A percentile compares a stretch with the other conserved stretches of the same genome.
phyloP scores from a whole-genome alignment of 2,797 vertebrate genomes.

The Arnoldichthys spilopterus region DNA sequence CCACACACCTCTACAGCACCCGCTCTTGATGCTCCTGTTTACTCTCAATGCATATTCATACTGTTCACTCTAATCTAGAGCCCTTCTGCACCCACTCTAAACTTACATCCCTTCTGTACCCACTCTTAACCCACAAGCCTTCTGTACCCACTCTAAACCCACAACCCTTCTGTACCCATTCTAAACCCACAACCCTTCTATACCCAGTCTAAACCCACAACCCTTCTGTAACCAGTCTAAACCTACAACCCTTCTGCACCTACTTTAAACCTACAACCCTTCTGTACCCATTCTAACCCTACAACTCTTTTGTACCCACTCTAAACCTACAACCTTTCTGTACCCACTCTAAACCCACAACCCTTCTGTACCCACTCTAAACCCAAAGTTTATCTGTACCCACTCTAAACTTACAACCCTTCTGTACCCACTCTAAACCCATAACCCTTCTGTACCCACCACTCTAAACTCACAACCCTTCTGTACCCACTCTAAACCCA shows the following conservation, averaged over 20 bases:
- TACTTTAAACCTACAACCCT: not conserved
- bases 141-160: not conserved
- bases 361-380: not conserved
- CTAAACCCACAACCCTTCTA: not conserved
- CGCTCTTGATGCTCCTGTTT: not conserved
- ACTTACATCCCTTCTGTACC: not conserved
- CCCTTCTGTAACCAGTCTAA: slow-evolving; percentile 10
- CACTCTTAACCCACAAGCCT: not conserved
- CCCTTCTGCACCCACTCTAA: not conserved
- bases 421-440: slow-evolving; percentile 9
- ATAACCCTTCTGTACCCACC: not conserved
- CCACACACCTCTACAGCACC: not conserved
- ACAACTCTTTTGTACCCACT: not conserved
- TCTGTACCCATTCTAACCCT: not conserved
- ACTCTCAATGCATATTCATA: not conserved
- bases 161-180: not conserved
- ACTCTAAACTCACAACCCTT: not conserved
- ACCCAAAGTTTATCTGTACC: not conserved
- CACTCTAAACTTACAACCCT: not conserved
- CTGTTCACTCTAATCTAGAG: no score
- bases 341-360: not conserved
- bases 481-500: not conserved
- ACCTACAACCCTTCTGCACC: not conserved
- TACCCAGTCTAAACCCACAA: not conserved
- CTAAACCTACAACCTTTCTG: not conserved